Base-by-base conservation (phyloP, 2,888 invertebrate species). In the Quadroppia sp. region DNA sequence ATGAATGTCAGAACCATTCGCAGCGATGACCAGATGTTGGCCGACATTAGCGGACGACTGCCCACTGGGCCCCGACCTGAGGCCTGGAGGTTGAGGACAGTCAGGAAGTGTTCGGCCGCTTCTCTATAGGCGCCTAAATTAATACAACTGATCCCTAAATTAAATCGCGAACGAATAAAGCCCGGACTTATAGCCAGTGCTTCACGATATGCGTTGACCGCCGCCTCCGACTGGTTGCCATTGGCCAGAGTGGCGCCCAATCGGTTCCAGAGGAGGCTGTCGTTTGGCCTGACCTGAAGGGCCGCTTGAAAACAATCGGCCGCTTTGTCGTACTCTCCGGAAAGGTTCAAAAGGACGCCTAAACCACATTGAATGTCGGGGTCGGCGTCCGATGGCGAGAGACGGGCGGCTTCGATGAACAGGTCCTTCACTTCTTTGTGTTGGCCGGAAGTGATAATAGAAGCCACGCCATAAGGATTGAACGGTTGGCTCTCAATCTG, bases 201-300 rank as follows among this genome's bases (percentile, higher is more conserved):
- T 80, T 88, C 88, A 81, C 93, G 90, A 82, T 99, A 99, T 0
- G 98, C 97, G 78, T 93, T 90, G 9, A 99, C 92, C 4, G 99
- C 97, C 85, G 98, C 94, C 80, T 95, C 96, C 45, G 96, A 92
- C 77, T 89, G 88, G 72, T 91, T 91, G 77, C 96, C 94, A 82
- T 99, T 99, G 17, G 99, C 99, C 79, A 97, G 84, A 64, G 97
- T 95, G 42, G 99, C 99, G 72, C 99, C 99, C 40, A 99, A 85
- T 79, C 95, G 89, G 83, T 99, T 99, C 98, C 98, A 99, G 71
- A 96, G 83, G 80, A 93, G 88, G 7, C 95, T 90, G 86, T 97
- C 94, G 79, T 89, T 84, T n/a, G 88, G 89, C 80, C 88, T 87
- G 17, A 90, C 89, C 83, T 90, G 89, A 17, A 99, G 83, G 0